These are phyloP conservation scores for Ormyrus rosae DNA, from an alignment of 2,888 invertebrate genomes.

Conservation along the genomic window DNA sequence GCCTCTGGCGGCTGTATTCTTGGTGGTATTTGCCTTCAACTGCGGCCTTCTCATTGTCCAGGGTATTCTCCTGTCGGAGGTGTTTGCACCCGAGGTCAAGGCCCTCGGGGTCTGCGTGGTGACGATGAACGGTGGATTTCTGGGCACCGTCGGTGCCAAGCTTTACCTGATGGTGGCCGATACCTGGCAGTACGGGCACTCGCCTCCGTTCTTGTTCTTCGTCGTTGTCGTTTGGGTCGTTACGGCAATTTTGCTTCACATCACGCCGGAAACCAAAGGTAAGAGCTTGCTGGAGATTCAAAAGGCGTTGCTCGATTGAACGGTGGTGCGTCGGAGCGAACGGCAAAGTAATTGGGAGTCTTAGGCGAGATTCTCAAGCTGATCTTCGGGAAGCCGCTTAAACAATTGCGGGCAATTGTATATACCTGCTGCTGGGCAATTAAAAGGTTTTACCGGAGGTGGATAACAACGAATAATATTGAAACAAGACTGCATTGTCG, in stretches of 20 bases:
- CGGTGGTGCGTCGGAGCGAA: neutral
- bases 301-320: conserved; percentile 58
- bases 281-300: conserved; percentile 66
- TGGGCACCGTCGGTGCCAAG: conserved; percentile 58
- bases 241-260: conserved; percentile 53
- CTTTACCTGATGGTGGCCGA: conserved; percentile 63
- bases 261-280: conserved; percentile 67
- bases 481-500: conserved; percentile 9
- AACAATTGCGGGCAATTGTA: neutral
- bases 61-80: conserved; percentile 63
- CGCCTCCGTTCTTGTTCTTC: conserved; percentile 62
- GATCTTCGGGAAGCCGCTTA: neutral
- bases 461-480: neutral
- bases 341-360: neutral
- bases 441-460: neutral
- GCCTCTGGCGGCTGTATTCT: conserved; percentile 60
- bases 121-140: conserved; percentile 56
- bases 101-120: conserved; percentile 61
- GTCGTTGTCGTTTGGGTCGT: conserved; percentile 54
- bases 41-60: conserved; percentile 62
- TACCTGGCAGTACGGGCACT: conserved; percentile 62
- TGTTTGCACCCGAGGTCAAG: conserved; percentile 65
- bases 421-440: neutral
- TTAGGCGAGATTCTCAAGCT: neutral
- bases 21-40: conserved; percentile 62